phyloP scores from a whole-genome alignment of 2,888 invertebrate species.

The Apodemia mormo region DNA sequence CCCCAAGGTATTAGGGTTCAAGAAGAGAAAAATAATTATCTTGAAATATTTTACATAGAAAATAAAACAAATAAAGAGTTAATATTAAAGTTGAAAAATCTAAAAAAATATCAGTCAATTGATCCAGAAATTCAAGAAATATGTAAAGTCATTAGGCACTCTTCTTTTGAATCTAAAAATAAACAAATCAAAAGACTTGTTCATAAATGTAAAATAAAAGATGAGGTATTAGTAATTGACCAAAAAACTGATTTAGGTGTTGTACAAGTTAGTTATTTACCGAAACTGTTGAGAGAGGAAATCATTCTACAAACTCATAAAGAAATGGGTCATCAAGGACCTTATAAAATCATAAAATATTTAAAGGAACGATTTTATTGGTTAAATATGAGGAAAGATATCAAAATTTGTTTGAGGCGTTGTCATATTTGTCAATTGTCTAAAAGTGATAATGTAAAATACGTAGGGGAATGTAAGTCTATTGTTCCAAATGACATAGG shows the following conservation, averaged over 20 bases:
- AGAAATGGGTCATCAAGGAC: slow-evolving; percentile 41
- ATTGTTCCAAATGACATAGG: slow-evolving; percentile 33
- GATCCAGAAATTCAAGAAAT: slow-evolving; percentile 28
- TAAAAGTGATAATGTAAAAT: slow-evolving; percentile 29
- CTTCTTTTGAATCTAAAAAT: not conserved
- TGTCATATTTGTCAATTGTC: slow-evolving; percentile 38
- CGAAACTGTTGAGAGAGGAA: slow-evolving; percentile 17
- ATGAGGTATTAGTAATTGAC: not conserved
- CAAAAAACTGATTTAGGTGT: not conserved
- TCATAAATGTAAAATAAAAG: not conserved
- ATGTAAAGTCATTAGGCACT: not conserved
- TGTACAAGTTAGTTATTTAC: slow-evolving; percentile 26
- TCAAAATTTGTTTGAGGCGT: slow-evolving; percentile 26
- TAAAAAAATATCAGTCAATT: slow-evolving; percentile 19
- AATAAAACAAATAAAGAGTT: slow-evolving; percentile 8
- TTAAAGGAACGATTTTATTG: slow-evolving; percentile 38
- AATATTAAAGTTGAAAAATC: slow-evolving; percentile 12
- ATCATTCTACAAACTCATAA: slow-evolving; percentile 31
- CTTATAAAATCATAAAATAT: slow-evolving; percentile 35
- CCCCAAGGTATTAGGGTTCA: slow-evolving; percentile 26
- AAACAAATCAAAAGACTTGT: not conserved
- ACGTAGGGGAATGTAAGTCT: slow-evolving; percentile 29
- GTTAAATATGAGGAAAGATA: slow-evolving; percentile 25
- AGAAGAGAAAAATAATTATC: slow-evolving; percentile 27
- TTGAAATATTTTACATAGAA: slow-evolving; percentile 29